Evolutionary conservation across 2,797 vertebrate genomes (phyloP), one percentile per base, ranked within the genome.

Genomic region (Rhodeus uyekii): DNA sequence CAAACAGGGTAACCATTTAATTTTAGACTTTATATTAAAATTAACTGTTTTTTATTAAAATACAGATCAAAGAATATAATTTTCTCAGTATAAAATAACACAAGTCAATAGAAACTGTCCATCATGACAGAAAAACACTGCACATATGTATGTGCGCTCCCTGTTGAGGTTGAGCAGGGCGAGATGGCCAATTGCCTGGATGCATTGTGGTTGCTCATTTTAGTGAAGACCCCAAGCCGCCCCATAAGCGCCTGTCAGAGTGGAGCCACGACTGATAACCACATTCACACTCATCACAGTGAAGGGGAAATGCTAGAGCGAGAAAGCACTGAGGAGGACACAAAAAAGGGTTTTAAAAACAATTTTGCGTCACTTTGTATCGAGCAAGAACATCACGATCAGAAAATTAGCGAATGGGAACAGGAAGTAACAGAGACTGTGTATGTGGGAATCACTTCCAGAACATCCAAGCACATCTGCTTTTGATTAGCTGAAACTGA

Each of bases 121-220:
- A 53, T 50, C 24, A 38, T 34, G 27, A 42, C 22, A 24, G 53
- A 63, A 50, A 67, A 44, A 58, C 29, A 64, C 58, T 48, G 55
- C 27, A 60, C 29, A n/a, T 48, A 63, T 67, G 61, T 39, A 39
- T 63, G 12, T 50, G 63, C 13, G 38, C 68, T 24, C 34, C 48
- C 14, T 0, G 29, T 16, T 76, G 65, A n/a, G 83, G 61, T 82
- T 73, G 50, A 76, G 63, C 78, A 60, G 76, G 55, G 65, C 34
- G n/a, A 58, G 72, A 76, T 84, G 87, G 85, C 80, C 85, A 64
- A 82, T 46, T 68, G 79, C 82, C 85, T 76, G 73, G n/a, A 78
- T 80, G 46, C 80, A 77, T 76, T 6, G 69, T 73, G 76, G 61
- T 58, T 83, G 86, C 65, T 87, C 82, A 83, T 87, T 87, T 87